Evolutionary conservation across 37 sponge, comb jelly and placozoan species (phyloP).

Genomic region (Crambe crambe): DNA sequence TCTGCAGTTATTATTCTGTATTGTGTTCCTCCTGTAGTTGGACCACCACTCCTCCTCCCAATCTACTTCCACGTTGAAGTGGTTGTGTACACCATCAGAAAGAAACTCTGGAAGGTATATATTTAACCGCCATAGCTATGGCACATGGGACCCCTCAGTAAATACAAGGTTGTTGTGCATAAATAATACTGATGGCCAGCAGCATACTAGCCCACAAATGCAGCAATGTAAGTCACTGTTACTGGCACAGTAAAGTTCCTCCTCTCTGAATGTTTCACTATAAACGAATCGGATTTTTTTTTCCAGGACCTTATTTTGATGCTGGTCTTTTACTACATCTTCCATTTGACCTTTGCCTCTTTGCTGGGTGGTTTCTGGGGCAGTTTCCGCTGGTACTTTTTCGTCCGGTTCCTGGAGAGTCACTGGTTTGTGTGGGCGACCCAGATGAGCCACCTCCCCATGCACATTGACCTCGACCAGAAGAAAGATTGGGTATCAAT

Average conservation of each 20-base stretch:
- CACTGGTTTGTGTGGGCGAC: conserved; percentile 90
- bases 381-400: conserved; percentile 58
- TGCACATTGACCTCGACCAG: conserved; percentile 71
- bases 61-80: conserved; percentile 86
- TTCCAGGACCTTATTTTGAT: conserved; percentile 51
- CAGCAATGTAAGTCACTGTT: no score
- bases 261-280: no score
- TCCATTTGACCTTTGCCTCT: conserved; percentile 51
- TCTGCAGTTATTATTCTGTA: not conserved
- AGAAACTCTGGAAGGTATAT: conserved; percentile 56
- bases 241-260: no score
- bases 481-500: conserved; percentile 67
- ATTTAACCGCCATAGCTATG: not conserved
- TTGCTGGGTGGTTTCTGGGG: conserved; percentile 77
- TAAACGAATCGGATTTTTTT: no score
- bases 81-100: conserved; percentile 42
- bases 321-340: conserved; percentile 36
- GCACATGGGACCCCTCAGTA: no score
- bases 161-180: not conserved
- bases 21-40: conserved; percentile 26
- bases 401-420: conserved; percentile 78
- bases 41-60: conserved; percentile 80
- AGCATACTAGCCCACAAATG: no score
- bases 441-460: conserved; percentile 82
- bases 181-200: no score